Base-by-base conservation (phyloP, 64 coral and sea anemone genomes). In the Porites australiensis region DNA sequence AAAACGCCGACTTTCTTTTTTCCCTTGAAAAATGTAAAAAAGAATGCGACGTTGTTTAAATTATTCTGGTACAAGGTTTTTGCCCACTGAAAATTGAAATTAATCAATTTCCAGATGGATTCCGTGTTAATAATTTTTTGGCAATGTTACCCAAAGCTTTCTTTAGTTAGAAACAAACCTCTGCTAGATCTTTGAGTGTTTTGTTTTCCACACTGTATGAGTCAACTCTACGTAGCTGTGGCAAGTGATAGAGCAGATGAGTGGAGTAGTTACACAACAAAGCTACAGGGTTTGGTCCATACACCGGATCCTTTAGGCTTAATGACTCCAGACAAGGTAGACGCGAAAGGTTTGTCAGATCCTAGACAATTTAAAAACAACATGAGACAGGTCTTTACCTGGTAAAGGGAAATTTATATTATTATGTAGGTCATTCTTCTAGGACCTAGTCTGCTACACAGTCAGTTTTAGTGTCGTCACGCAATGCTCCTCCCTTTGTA, bases 211-310 rank as follows among this genome's bases (percentile, higher is more conserved):
- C 94, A 77, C 94, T 81, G 91, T 94, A 94, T 59, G 94, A 92
- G 86, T 99, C 98, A 13, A 99, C 64, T 13, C 94, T 77, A 65
- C 77, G 72, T 2, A 99, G 83, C 19, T 94, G 81, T 0, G 98
- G 98, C 12, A 99, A 79, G 68, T 99, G 98, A 82, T 87, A 99
- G 48, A 99, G 27, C 57, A 99, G 13, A 44, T 99, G 92, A 4
- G 98, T 99, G 37, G 98, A 88, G 81, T 99, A 99, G 77, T 99
- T 99, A 27, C 98, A 99, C 43, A 99, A 65, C n/a, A 88, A 79
- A 13, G 98, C 85, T 1, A 99, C 94, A 18, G 98, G 98, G 70
- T 96, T 99, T 19, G 98, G 86, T 13, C 98, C 98, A 79, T 96
- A 99, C 19, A 96, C 89, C 51, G 94, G 98, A 77, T 99, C 91